Evolutionary conservation across 2,797 vertebrate genomes (phyloP).

Genomic region (Bovichtus variegatus): DNA sequence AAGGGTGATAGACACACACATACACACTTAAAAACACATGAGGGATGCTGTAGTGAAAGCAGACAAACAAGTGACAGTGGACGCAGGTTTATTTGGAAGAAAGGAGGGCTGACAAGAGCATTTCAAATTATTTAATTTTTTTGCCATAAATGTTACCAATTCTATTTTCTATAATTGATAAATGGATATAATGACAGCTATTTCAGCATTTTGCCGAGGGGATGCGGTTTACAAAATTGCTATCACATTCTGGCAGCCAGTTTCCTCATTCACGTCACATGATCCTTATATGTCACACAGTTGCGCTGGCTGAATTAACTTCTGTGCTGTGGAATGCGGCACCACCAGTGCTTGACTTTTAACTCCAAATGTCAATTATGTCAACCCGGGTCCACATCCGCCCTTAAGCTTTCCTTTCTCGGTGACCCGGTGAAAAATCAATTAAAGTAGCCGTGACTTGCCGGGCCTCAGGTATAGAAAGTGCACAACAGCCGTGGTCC

Average conservation of each 20-base stretch:
- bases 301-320: slow-evolving; percentile 28
- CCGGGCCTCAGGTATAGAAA: slow-evolving; percentile 47
- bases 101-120: neutral
- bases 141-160: neutral
- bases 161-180: slow-evolving; percentile 17
- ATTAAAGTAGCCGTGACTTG: slow-evolving; percentile 52
- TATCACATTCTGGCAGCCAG: neutral
- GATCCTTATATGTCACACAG: slow-evolving; percentile 23
- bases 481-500: slow-evolving; percentile 26
- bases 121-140: neutral
- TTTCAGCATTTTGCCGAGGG: slow-evolving; percentile 13
- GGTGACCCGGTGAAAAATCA: slow-evolving; percentile 65
- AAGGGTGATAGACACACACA: slow-evolving; percentile 38
- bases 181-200: slow-evolving; percentile 21
- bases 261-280: slow-evolving; percentile 31
- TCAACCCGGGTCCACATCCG: slow-evolving; percentile 49
- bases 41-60: slow-evolving; percentile 47
- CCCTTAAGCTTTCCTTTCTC: slow-evolving; percentile 49
- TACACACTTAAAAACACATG: slow-evolving; percentile 44
- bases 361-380: slow-evolving; percentile 78
- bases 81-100: slow-evolving; percentile 50
- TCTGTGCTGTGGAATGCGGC: slow-evolving; percentile 23
- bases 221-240: slow-evolving; percentile 10
- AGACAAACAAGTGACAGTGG: slow-evolving; percentile 56
- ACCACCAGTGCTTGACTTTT: slow-evolving; percentile 66